Evolutionary conservation across 2,113 vertebrate genomes (phyloP).

Genomic region (Antigone vipio): DNA sequence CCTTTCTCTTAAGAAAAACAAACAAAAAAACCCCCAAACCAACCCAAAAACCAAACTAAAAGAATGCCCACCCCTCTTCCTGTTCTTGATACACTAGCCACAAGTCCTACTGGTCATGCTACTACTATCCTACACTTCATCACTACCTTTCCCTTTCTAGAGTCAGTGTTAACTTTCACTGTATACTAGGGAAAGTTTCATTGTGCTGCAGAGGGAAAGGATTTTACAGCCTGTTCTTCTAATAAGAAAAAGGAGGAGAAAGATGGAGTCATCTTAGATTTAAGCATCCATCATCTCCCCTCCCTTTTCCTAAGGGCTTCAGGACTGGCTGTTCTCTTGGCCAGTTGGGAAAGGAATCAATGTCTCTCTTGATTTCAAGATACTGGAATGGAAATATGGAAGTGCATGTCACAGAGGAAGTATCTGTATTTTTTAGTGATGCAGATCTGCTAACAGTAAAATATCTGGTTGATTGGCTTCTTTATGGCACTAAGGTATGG

Average conservation of each 20-base stretch:
- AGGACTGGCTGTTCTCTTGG: neutral
- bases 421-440: neutral
- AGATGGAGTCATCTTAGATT: neutral
- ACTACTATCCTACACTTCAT: neutral
- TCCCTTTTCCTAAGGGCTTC: neutral
- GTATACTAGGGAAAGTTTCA: neutral
- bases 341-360: neutral
- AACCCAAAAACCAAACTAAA: too few relatives aligned
- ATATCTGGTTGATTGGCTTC: neutral
- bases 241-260: neutral
- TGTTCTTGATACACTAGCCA: neutral
- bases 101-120: neutral
- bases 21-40: neutral
- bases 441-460: neutral
- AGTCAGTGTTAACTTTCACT: neutral
- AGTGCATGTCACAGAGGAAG: neutral
- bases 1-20: neutral
- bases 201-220: neutral
- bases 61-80: neutral
- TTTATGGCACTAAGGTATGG: neutral
- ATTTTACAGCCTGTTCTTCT: neutral
- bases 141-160: neutral
- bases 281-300: neutral
- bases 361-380: neutral
- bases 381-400: neutral